Base-by-base conservation (phyloP, 30 jellyfish, hydroid and myxozoan genomes). In the Aurelia sp. region DNA sequence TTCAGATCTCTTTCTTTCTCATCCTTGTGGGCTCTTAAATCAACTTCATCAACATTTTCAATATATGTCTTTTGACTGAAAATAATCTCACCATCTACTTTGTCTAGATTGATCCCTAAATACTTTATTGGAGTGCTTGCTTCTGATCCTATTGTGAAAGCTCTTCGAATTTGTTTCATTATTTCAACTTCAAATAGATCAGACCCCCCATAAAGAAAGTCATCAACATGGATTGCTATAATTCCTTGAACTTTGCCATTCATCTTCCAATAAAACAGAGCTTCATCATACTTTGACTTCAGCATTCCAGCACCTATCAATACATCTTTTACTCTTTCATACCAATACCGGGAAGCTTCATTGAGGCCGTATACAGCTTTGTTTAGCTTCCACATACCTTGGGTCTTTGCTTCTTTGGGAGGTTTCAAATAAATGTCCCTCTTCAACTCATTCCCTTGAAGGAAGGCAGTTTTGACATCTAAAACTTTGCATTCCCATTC, bases 401-500 rank as follows among this genome's bases (percentile, higher is more conserved):
- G 62, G 76, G 77, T 63, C 63, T 40, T 76, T 59, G 88, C 88
- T 76, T 76, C 88, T 31, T 52, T 59, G 11, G 88, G 88, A 12
- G 88, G 88, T 59, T 76, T 59, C 75, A 76, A 35, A 76, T 57
- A 52, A 24, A 76, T 62, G 62, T 55, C 76, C 64, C 88, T 59
- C 62, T 55, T 62, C 62, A 76, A 31, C 64, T 76, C 78, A 24
- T 76, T 76, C 30, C 88, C 88, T 76, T 76, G 78, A 76, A 76
- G 76, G 88, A 76, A 76, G 2, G 88, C 88, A 59, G 77, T 76
- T 57, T 76, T 55, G 76, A 76, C 76, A 59, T 76, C 88, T 76
- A 76, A 62, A 31, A 44, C 35, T 9, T 76, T 76, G 88, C 82
- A 62, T 59, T 35, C 64, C 88, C 78, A 76, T 6, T 76, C 40